Evolutionary conservation across 2,888 invertebrate species (phyloP), one percentile per base, ranked within the genome.

Genomic region (Mythimna impura): DNA sequence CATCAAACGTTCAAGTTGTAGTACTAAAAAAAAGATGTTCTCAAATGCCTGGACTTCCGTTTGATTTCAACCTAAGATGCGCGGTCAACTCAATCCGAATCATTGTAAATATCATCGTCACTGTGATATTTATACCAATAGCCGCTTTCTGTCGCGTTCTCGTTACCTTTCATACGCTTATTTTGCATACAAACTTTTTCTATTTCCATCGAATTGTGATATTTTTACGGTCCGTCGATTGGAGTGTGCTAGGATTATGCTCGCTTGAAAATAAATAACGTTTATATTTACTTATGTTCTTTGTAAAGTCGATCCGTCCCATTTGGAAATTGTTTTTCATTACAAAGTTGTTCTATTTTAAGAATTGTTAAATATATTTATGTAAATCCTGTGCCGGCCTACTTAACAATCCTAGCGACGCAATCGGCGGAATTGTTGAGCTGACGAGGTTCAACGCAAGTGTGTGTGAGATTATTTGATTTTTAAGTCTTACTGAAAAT

Each of bases 81-180:
- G 54, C 12, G 20, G 30, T 54, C 34, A 40, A 17, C 20, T 22
- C 30, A 47, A 47, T 25, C 43, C 50, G 14, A 83, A 54, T 58
- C 86, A 87, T 86, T 91, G 87, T 91, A 90, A 89, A 92, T 91
- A 91, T 92, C 91, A 90, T 90, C 66, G 47, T 74, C 83, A 84
- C 88, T 86, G 87, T 86, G 88, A 89, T 88, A 87, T 88, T 89
- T 84, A 77, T 81, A 80, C 62, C 84, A 83, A 85, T 78, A 85
- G 47, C 40, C n/a, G 66, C 62, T 80, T 69, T 36, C 43, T 62
- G 22, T 65, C 50, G 63, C 82, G n/a, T 84, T 61, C 66, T 67
- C 47, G 52, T 50, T 57, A 60, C 62, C 66, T 54, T 25, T 60
- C 71, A 66, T 63, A 68, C 75, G 71, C 79, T 78, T 80, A 81